Evolutionary conservation across 2,113 vertebrate genomes (phyloP), one percentile per base, ranked within the genome.

Genomic region (Rana temporaria): DNA sequence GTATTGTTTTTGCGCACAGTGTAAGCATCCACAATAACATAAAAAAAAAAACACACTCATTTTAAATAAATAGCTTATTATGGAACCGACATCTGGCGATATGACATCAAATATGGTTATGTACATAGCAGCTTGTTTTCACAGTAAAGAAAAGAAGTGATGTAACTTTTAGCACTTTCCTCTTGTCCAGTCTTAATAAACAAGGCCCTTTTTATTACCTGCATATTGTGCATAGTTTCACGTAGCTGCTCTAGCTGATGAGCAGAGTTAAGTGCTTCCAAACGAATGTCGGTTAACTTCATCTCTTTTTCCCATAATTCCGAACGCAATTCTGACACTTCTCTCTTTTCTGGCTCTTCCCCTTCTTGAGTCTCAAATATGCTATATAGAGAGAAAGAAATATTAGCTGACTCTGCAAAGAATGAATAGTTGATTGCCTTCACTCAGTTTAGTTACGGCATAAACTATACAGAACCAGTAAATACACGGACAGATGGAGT

Each of bases 181-280:
- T 42, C 38, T 48, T 48, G 6, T 48, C 42, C 42, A 48, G 20
- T 60, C 1, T 66, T 32, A 4, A 52, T 42, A 52, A 69, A 42
- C 52, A n/a, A 12, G 48, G 7, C 26, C 9, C 8, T 69, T 42
- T 84, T 18, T 15, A 79, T 65, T 67, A 98, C 97, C 96, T 99
- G 95, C 97, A 99, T 99, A 84, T 93, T 97, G 89, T 98, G 96
- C 97, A 99, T 99, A 38, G 96, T 94, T 73, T 98, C 97, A 62
- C 94, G 86, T 26, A 99, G 93, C 87, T 98, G 97, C 88, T 98
- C 97, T 30, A 99, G 92, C 85, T 99, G 97, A 84, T 98, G 97
- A 59, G 97, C 97, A 0, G 97, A 99, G 90, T 92, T 98, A 62
- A 99, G 94, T 26, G 97, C 97, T 86, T 99, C 97, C 79, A 98